A percentile compares a stretch with the other conserved stretches of the same genome.
Evolutionary conservation across 2,797 vertebrate species (phyloP).

Genomic region (Etheostoma nigrum): DNA sequence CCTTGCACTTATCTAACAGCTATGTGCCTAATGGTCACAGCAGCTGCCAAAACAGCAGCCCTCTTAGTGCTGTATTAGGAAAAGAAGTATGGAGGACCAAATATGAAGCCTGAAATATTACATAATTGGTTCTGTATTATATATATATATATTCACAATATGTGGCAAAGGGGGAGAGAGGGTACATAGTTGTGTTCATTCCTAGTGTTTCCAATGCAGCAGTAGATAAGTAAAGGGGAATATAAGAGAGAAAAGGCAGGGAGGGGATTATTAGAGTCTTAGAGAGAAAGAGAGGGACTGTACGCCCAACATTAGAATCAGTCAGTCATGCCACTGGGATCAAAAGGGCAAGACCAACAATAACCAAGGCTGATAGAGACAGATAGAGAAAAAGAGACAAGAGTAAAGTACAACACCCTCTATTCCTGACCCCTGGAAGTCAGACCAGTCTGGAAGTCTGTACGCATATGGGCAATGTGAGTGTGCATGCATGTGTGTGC

Average conservation of each 20-base stretch:
- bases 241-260: constrained; percentile 46
- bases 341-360: constrained; percentile 56
- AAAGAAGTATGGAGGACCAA: constrained; percentile 15
- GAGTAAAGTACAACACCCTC: constrained; percentile 16
- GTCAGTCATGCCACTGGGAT: constrained; percentile 55
- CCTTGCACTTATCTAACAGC: constrained; percentile 52
- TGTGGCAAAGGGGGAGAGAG: constrained; percentile 11
- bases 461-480: constrained; percentile 17
- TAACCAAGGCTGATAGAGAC: constrained; percentile 39
- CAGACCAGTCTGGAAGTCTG: constrained; percentile 22
- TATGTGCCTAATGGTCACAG: constrained; percentile 28
- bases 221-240: constrained; percentile 53
- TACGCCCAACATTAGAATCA: constrained; percentile 47
- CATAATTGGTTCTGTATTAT: background rate
- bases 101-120: constrained; percentile 14
- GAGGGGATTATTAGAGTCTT: constrained; percentile 61
- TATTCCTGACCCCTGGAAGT: constrained; percentile 21
- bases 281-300: constrained; percentile 51
- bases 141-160: background rate
- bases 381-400: constrained; percentile 9
- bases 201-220: constrained; percentile 37
- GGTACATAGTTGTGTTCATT: constrained; percentile 29
- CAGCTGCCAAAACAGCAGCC: constrained; percentile 41
- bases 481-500: constrained; percentile 19
- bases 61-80: constrained; percentile 27